phyloP scores from a whole-genome alignment of 2,113 vertebrate species.

The Tragelaphus imberbis region DNA sequence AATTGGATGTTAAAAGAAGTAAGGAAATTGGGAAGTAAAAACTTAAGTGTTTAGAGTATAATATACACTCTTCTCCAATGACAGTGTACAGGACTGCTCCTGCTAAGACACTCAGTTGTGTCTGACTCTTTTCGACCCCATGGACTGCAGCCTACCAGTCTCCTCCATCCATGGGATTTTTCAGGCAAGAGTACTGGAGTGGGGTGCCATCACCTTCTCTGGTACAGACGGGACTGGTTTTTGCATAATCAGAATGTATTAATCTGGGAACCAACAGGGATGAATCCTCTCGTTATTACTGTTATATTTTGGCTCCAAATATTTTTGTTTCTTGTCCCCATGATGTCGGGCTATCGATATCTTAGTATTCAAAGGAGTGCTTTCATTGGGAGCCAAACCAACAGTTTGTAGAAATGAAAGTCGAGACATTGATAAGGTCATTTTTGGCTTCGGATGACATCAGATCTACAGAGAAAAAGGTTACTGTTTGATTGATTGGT shows the following conservation, averaged over 20 bases:
- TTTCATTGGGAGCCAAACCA: neutral
- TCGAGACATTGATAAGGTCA: neutral
- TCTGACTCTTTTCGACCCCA: too few species aligned
- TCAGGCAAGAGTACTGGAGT: too few species aligned
- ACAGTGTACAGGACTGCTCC: neutral
- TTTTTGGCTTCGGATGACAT: neutral
- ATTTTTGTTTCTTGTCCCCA: neutral
- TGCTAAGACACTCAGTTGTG: too few species aligned
- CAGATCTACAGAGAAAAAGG: neutral
- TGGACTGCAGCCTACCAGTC: too few species aligned
- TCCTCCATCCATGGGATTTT: too few species aligned
- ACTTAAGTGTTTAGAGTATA: neutral
- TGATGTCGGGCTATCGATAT: neutral
- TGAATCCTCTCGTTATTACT: neutral
- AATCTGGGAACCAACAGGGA: neutral
- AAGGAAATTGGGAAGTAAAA: neutral
- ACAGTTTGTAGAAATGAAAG: neutral
- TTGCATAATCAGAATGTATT: neutral
- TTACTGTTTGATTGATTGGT: neutral
- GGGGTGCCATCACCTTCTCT: too few species aligned
- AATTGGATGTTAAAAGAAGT: neutral
- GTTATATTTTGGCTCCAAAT: neutral
- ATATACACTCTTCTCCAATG: neutral
- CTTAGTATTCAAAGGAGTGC: neutral
- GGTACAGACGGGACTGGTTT: accelerated